These are phyloP conservation scores for Cataglyphis altisquamis DNA, from an alignment of 2,888 invertebrate genomes.

Conservation along the genomic window DNA sequence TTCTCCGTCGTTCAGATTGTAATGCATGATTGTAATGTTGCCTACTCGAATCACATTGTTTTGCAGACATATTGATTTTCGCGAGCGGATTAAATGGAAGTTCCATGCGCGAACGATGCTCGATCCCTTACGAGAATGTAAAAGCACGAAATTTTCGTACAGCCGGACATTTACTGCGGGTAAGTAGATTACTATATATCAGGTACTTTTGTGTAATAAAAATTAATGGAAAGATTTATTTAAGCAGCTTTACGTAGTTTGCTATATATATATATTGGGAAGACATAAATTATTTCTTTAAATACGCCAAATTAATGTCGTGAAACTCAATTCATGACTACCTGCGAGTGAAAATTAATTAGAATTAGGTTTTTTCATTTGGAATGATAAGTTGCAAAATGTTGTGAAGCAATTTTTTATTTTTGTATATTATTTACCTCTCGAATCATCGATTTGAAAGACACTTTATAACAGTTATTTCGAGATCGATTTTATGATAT, in stretches of 20 bases:
- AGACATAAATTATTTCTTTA: neutral
- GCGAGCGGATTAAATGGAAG: conserved; percentile 45
- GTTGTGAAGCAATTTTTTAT: neutral
- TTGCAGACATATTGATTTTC: conserved; percentile 41
- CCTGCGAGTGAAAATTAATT: neutral
- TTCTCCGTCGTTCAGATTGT: neutral
- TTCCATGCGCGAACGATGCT: neutral
- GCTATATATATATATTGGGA: too few species aligned
- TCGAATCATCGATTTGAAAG: neutral
- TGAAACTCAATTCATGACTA: neutral
- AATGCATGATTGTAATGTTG: neutral
- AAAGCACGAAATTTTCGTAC: neutral
- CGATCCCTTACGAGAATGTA: neutral
- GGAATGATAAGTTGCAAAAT: neutral
- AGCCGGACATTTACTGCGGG: neutral
- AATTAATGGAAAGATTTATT: neutral
- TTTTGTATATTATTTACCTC: neutral
- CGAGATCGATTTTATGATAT: neutral
- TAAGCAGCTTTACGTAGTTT: neutral
- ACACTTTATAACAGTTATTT: neutral
- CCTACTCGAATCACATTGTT: conserved; percentile 27
- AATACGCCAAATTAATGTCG: neutral
- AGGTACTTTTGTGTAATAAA: neutral
- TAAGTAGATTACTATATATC: neutral
- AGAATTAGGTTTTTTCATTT: neutral